Conservation (phyloP, 2,113 vertebrate species). For the Rostratula benghalensis region DNA sequence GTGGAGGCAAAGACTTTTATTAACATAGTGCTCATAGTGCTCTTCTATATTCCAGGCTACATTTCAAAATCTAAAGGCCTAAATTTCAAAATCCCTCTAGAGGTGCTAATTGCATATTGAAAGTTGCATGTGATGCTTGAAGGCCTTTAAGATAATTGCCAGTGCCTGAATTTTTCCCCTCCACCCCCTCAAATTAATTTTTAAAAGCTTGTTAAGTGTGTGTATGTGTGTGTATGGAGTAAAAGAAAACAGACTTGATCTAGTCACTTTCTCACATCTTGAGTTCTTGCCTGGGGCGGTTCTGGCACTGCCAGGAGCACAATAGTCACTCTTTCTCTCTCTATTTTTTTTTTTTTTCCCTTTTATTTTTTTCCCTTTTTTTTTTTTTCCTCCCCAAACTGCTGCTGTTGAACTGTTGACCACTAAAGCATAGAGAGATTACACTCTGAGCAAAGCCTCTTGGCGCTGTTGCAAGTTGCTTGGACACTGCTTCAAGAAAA, state of each 20-base stretch:
- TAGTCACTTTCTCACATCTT: background rate
- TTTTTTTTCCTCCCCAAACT: background rate
- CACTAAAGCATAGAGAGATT: background rate
- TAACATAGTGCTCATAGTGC: no score
- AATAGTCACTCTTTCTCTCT: background rate
- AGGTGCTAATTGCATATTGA: background rate
- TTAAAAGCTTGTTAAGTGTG: background rate
- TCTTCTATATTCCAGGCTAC: background rate
- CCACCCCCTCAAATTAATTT: background rate
- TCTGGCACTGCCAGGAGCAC: background rate
- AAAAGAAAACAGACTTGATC: background rate
- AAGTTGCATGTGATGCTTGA: background rate
- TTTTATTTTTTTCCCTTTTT: no score
- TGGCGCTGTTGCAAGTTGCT: accelerated
- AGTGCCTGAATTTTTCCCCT: background rate
- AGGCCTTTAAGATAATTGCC: background rate
- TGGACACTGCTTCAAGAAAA: background rate
- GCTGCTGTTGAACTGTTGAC: background rate
- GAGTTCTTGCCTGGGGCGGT: background rate
- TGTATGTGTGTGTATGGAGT: background rate
- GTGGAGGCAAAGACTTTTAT: background rate
- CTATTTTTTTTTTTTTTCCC: accelerated
- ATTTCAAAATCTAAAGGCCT: background rate
- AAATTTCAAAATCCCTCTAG: background rate
- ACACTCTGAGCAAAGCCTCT: background rate